Evolutionary conservation across 2,797 vertebrate genomes (phyloP).

Genomic region (Ambastaia sidthimunki): DNA sequence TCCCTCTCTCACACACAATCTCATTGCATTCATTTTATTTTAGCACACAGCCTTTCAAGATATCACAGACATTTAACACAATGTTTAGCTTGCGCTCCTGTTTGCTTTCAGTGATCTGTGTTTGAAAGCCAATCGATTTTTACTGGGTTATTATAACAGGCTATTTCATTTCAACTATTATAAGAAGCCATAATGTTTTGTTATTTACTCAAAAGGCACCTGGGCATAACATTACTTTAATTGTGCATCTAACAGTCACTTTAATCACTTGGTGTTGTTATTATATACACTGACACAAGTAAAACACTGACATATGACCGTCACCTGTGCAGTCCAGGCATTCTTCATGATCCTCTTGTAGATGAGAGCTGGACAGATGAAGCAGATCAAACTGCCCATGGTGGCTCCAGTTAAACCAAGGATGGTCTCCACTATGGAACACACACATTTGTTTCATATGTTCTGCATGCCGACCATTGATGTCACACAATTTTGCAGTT

Average conservation of each 20-base stretch:
- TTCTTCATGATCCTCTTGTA: slow-evolving; percentile 94
- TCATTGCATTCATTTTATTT: slow-evolving; percentile 2
- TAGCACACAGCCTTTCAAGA: slow-evolving; percentile 11
- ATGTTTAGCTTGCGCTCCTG: slow-evolving; percentile 22
- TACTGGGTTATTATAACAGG: neutral
- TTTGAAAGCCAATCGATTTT: neutral
- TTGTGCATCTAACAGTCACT: neutral
- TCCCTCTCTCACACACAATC: slow-evolving; percentile 2
- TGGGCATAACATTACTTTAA: neutral
- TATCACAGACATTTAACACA: slow-evolving; percentile 34
- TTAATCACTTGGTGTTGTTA: neutral
- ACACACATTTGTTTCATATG: neutral
- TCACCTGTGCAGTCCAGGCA: slow-evolving; percentile 86
- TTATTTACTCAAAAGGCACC: neutral
- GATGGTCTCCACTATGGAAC: slow-evolving; percentile 89
- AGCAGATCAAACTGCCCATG: slow-evolving; percentile 98
- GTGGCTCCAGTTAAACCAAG: slow-evolving; percentile 95
- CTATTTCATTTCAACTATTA: slow-evolving; percentile 7
- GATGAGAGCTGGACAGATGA: slow-evolving; percentile 96
- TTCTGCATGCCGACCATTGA: too few species aligned
- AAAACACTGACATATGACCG: neutral
- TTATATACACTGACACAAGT: neutral
- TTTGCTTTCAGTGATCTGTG: slow-evolving; percentile 5
- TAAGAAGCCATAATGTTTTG: neutral
- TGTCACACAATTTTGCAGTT: too few species aligned